phyloP scores from a whole-genome alignment of 2,113 vertebrate species.

The Oreocharis arfaki region DNA sequence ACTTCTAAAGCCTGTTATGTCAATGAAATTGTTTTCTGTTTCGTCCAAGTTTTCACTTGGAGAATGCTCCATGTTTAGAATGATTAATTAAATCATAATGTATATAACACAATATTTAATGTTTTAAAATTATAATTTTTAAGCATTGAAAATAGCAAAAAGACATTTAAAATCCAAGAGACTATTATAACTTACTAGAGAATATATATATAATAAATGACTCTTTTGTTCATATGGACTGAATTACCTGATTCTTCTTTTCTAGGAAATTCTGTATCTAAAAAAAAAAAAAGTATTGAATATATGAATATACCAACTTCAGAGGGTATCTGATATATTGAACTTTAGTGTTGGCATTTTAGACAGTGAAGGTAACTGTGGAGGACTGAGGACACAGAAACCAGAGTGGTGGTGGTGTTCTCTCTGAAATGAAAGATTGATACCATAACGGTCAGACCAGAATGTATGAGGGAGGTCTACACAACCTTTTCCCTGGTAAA shows the following conservation, averaged over 20 bases:
- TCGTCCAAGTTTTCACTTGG: conserved; percentile 66
- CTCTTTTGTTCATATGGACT: conserved; percentile 74
- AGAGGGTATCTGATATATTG: neutral
- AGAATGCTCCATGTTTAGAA: conserved; percentile 68
- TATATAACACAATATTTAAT: conserved; percentile 80
- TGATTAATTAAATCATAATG: conserved; percentile 69
- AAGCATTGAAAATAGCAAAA: conserved; percentile 78
- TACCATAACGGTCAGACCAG: neutral
- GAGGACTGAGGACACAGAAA: neutral
- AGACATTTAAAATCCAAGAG: conserved; percentile 76
- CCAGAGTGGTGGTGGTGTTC: neutral
- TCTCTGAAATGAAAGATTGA: neutral
- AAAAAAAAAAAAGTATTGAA: neutral
- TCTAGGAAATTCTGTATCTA: conserved; percentile 54
- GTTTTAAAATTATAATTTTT: conserved; percentile 84
- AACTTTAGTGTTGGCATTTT: neutral
- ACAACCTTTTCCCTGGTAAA: neutral
- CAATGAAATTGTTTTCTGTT: conserved; percentile 67
- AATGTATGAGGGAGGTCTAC: neutral
- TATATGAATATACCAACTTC: neutral
- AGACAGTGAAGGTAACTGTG: neutral
- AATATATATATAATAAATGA: conserved; percentile 80
- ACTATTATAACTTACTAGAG: conserved; percentile 78
- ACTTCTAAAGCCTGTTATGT: conserved; percentile 68
- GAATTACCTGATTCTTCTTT: conserved; percentile 72